Evolutionary conservation across 1,140 invertebrate genomes (phyloP).

Genomic region (Leptinotarsa texana): DNA sequence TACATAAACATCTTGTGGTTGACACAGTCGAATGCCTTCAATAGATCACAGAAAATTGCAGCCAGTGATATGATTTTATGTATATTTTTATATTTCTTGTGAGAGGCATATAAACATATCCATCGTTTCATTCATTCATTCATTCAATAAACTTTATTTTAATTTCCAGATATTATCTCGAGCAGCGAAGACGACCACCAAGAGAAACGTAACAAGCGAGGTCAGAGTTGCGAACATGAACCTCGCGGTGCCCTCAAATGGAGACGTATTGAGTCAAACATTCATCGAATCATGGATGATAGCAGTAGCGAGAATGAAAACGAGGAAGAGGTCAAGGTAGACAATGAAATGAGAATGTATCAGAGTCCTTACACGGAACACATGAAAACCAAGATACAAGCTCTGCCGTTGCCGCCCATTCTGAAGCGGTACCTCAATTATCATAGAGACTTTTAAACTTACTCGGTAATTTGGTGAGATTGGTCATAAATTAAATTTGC

Average conservation of each 20-base stretch:
- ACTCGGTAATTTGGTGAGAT: background rate
- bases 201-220: conserved; percentile 40
- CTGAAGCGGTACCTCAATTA: conserved; percentile 64
- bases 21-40: no score
- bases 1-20: no score
- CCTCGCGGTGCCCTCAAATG: conserved; percentile 24
- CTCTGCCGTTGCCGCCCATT: conserved; percentile 61
- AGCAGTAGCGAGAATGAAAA: conserved; percentile 32
- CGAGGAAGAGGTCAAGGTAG: conserved; percentile 26
- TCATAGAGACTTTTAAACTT: conserved; percentile 56
- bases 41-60: no score
- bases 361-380: conserved; percentile 51
- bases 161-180: conserved; percentile 31
- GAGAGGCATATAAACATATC: no score
- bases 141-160: no score
- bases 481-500: background rate
- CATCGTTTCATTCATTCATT: no score
- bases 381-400: conserved; percentile 61
- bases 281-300: conserved; percentile 6
- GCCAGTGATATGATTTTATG: no score
- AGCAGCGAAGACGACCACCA: conserved; percentile 43
- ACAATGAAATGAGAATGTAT: conserved; percentile 40
- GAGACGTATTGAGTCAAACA: conserved; percentile 30
- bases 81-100: no score
- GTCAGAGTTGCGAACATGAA: conserved; percentile 29